Conservation (phyloP, 2,797 vertebrate genomes). For the Acanthurus leucopareius region DNA sequence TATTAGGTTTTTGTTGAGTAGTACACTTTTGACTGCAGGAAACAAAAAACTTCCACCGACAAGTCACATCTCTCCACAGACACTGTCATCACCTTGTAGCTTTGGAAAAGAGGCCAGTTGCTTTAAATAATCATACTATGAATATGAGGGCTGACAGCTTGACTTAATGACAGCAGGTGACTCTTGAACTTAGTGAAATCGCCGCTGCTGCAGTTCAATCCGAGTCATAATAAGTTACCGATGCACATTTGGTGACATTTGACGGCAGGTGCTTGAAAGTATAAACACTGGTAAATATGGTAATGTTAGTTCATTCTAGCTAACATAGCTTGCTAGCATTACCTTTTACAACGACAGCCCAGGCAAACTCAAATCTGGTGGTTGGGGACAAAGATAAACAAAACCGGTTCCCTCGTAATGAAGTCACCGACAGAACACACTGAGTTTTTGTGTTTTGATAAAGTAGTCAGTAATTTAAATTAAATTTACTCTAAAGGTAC, state of each 20-base stretch:
- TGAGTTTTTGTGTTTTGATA: neutral
- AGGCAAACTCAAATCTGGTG: neutral
- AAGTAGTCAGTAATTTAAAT: neutral
- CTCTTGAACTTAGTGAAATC: neutral
- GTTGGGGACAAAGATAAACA: neutral
- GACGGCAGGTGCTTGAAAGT: neutral
- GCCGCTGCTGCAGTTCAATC: neutral
- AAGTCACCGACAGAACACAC: neutral
- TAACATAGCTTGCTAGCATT: constrained; percentile 34
- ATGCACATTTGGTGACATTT: neutral
- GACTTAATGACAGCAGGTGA: neutral
- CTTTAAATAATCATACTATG: neutral
- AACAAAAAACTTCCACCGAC: neutral
- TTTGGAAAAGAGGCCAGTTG: neutral
- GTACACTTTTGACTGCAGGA: neutral
- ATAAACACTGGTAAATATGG: neutral
- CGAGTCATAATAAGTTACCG: neutral
- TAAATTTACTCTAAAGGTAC: neutral
- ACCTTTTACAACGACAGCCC: constrained; percentile 58
- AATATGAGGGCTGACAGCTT: neutral
- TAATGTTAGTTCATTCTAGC: constrained; percentile 37
- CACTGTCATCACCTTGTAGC: neutral
- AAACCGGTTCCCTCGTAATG: neutral
- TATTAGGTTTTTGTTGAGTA: neutral
- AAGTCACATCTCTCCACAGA: neutral